phyloP scores from a whole-genome alignment of 2,888 invertebrate species.

The Caenorhabditis macrosperma region DNA sequence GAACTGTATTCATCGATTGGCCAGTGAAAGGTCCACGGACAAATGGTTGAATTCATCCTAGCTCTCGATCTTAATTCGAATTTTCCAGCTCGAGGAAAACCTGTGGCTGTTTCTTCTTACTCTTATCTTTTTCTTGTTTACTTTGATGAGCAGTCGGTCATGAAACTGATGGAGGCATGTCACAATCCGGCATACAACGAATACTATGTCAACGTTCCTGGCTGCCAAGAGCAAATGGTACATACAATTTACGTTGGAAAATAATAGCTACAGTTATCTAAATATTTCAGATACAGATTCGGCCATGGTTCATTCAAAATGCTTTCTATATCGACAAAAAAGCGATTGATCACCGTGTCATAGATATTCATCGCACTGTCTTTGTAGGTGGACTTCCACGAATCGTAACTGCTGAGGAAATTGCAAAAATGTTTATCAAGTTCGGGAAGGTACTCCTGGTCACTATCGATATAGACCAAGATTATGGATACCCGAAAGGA shows the following conservation, averaged over 20 bases:
- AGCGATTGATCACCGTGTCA: neutral
- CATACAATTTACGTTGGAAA: neutral
- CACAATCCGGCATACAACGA: conserved; percentile 8
- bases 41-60: neutral
- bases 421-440: conserved; percentile 36
- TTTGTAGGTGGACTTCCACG: conserved; percentile 62
- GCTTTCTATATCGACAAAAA: conserved; percentile 31
- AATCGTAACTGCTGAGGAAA: conserved; percentile 56
- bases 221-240: neutral
- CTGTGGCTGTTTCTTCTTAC: conserved; percentile 14
- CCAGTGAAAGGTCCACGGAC: conserved; percentile 33
- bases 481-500: conserved; percentile 61
- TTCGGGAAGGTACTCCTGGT: conserved; percentile 56
- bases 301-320: conserved; percentile 56
- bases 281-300: conserved; percentile 51
- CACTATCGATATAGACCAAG: conserved; percentile 59
- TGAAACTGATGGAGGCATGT: conserved; percentile 38
- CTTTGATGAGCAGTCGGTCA: conserved; percentile 44
- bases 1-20: conserved; percentile 57
- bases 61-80: neutral
- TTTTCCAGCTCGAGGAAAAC: conserved; percentile 18
- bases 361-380: conserved; percentile 57
- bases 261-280: neutral
- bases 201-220: conserved; percentile 36
- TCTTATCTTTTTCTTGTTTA: conserved; percentile 61